Base-by-base conservation (phyloP, 2,113 vertebrate genomes). In the Meleagris gallopavo region DNA sequence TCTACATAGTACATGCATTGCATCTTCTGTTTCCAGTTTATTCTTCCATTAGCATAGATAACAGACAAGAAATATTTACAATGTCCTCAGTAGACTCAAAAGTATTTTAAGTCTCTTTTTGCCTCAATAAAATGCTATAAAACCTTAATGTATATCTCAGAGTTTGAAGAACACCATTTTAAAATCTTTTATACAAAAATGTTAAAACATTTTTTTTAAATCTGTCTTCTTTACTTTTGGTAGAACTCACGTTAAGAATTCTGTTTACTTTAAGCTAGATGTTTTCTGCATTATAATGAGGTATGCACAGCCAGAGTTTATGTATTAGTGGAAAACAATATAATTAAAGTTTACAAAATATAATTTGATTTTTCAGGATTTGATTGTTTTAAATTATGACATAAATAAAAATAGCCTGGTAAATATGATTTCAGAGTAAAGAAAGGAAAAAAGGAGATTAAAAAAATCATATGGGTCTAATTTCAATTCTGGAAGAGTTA, bases 161-260 rank as follows among this genome's bases (percentile, higher is more conserved):
- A 82, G 21, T 73, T 66, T 45, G n/a, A 40, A 87, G 21, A 87
- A 5, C 8, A 84, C 30, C 0, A 1, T 25, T 85, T 83, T 76
- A 18, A 84, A 89, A 50, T 48, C 9, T 61, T 85, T 85, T 87
- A 73, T 9, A 64, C 6, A 66, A 86, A 78, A 84, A 78, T 12
- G 10, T 24, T 76, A 36, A 69, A 83, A 82, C 8, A 45, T 29
- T 9, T 88, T 27, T 86, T 89, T 82, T 69, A 65, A 65, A 82
- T 61, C 34, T 83, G 20, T 17, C 24, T 83, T 72, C 17, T 80
- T 80, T 67, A 38, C 24, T 93, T 58, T 36, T 69, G 29, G 11
- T 78, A 41, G 69, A 86, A 83, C 12, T 61, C 55, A 48, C 21
- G 54, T 22, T 83, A 89, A 92, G 60, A 89, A 73, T 94, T 90